Conservation (phyloP, 2,113 vertebrate genomes). For the chimpanzee (Pan troglodytes) region NHGRI_mPanTro3-v2.1_pri NC_072403.2:35370001-35370500, state of each 20-base stretch:
- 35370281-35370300: not conserved
- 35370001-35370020: not conserved
- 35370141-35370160: not conserved
- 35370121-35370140: not conserved
- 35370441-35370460: not conserved
- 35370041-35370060: not conserved
- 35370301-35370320: not conserved
- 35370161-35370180: not conserved
- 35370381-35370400: not conserved
- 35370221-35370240: rapidly evolving
- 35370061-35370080: not conserved
- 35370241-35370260: not conserved
- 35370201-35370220: not conserved
- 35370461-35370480: not conserved
- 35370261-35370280: not conserved
- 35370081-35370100: not conserved
- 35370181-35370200: not conserved
- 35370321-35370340: not conserved
- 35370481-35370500: not conserved
- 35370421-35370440: not conserved
- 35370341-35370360: not conserved
- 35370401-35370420: not conserved
- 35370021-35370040: not conserved
- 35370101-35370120: not conserved
- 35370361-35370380: not conserved